phyloP scores from a whole-genome alignment of 2,888 invertebrate genomes.

The Andrena minutula region DNA sequence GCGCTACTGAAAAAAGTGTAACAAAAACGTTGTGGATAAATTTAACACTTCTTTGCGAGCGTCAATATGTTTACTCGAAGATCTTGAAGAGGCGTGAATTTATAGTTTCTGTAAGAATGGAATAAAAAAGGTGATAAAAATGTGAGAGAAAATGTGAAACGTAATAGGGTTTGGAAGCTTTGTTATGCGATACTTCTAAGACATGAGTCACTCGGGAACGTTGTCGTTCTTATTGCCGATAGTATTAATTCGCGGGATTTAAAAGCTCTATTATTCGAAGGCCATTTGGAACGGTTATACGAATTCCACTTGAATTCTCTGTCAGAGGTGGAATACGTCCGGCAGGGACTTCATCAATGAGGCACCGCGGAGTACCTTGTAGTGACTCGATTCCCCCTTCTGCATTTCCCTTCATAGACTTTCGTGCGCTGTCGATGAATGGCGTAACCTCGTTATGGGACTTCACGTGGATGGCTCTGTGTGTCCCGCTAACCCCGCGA shows the following conservation, averaged over 20 bases:
- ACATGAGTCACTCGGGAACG: background rate
- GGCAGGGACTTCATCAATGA: slow-evolving; percentile 62
- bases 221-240: background rate
- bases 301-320: slow-evolving; percentile 47
- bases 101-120: background rate
- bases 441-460: slow-evolving; percentile 69
- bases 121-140: background rate
- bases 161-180: background rate
- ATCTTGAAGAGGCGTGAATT: background rate
- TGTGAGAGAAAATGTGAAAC: background rate
- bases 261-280: slow-evolving; percentile 30
- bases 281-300: slow-evolving; percentile 36
- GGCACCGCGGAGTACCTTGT: slow-evolving; percentile 59
- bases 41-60: no score
- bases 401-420: slow-evolving; percentile 67
- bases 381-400: slow-evolving; percentile 65
- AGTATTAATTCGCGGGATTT: background rate
- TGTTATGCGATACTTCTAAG: background rate
- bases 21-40: no score
- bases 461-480: slow-evolving; percentile 62
- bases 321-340: slow-evolving; percentile 52
- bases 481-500: slow-evolving; percentile 10
- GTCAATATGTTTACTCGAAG: no score
- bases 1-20: background rate
- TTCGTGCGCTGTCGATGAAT: slow-evolving; percentile 66